Conservation (phyloP, 2,113 vertebrate genomes). For the Chaetops frenatus region DNA sequence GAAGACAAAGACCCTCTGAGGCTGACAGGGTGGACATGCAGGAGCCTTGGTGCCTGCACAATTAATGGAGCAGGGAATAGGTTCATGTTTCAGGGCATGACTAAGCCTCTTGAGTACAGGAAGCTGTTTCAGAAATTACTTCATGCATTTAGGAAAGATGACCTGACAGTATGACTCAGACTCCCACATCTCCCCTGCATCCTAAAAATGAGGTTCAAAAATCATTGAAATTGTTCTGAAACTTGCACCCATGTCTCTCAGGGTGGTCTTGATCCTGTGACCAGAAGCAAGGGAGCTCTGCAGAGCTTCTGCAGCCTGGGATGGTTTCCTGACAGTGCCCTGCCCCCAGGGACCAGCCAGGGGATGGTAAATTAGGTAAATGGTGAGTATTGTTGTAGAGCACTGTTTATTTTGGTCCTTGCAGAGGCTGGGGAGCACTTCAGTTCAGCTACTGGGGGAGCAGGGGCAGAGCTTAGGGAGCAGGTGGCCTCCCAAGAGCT, state of each 20-base stretch:
- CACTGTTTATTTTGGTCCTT: background rate
- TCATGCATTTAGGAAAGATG: background rate
- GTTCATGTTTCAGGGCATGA: background rate
- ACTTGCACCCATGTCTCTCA: background rate
- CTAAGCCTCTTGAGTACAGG: background rate
- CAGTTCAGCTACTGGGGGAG: background rate
- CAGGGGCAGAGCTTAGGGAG: background rate
- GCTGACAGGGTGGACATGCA: background rate
- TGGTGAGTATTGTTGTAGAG: background rate
- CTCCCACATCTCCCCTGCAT: fast-evolving
- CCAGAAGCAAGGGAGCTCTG: background rate
- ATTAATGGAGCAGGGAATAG: background rate
- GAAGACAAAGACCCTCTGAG: background rate
- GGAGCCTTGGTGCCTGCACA: background rate
- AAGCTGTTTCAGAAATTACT: background rate
- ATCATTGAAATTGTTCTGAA: background rate
- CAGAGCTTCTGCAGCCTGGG: background rate
- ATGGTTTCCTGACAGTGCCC: background rate
- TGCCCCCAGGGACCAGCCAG: background rate
- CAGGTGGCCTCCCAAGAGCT: background rate
- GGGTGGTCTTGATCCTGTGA: background rate
- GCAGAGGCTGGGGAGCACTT: background rate
- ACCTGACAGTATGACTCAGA: background rate
- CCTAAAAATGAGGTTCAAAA: background rate
- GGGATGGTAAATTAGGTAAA: background rate